Evolutionary conservation across 1,140 invertebrate species (phyloP), one percentile per base, ranked within the genome.

Genomic region (Sarcophaga bullata): DNA sequence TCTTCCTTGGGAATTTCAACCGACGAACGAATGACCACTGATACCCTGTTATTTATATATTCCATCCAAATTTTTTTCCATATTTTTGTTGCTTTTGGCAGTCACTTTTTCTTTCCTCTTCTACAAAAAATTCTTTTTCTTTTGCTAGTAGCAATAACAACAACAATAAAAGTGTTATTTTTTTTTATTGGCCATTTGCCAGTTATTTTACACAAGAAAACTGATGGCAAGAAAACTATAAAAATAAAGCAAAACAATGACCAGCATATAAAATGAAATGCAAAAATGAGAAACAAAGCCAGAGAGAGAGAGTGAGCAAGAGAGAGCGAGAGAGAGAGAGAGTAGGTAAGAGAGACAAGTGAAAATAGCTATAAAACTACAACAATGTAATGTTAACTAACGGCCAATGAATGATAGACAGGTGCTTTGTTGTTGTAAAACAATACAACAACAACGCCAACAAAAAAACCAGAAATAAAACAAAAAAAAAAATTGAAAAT

Each of bases 11-110:
- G 73, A 76, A 76, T 76, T 76, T 50, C 73, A 76, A 76, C 15
- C 73, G 8, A 50, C 48, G 17, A 37, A 17, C 25, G 37, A 75
- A 48, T 47, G 73, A 76, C n/a, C 73, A 76, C 73, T 76, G 73
- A 50, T 76, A 48, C 48, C 73, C 73, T 76, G 73, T 49, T 76
- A 76, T 50, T 76, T 76, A 48, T 76, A 76, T 76, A 76, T 76
- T 76, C 73, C 73, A 76, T 76, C 47, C 73, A 76, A 76, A 76
- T 76, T 76, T 76, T 37, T 76, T 76, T 76, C 73, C 15, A 76
- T 37, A 76, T 76, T 62, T 62, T 62, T 62, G 58, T 17, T 62
- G 15, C 58, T 62, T 62, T 62, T 62, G 8, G 13, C 6, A 62
- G 15, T n/a, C 17, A 8, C 17, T 52, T 52, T 52, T 52, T 52